These are phyloP conservation scores for Dermatemys mawii DNA, from an alignment of 2,113 vertebrate genomes.

Conservation along the genomic window DNA sequence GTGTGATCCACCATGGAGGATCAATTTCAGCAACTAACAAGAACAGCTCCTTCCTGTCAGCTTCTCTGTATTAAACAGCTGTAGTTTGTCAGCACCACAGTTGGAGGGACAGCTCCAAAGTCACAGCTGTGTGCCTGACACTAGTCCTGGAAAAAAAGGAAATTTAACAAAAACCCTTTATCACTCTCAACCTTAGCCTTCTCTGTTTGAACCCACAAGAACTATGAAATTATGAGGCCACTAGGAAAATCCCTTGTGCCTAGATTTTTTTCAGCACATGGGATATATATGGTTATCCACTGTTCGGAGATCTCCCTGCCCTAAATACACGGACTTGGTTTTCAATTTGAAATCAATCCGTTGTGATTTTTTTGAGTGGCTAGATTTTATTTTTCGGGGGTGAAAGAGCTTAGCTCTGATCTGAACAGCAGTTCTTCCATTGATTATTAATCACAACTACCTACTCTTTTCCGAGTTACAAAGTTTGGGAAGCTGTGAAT, in stretches of 20 bases:
- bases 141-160: too few species aligned
- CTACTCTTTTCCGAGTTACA: background rate
- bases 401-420: background rate
- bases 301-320: background rate
- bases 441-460: background rate
- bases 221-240: rapidly evolving
- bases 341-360: background rate
- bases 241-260: rapidly evolving
- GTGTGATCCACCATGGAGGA: background rate
- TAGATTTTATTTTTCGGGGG: background rate
- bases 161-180: background rate
- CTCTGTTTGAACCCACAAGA: rapidly evolving
- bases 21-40: slow-evolving; percentile 19
- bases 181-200: background rate
- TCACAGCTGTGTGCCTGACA: rapidly evolving
- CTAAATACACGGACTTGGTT: background rate
- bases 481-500: background rate
- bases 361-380: background rate
- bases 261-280: rapidly evolving
- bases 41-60: background rate
- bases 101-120: rapidly evolving
- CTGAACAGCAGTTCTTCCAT: background rate
- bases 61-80: background rate
- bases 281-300: background rate
- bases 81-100: background rate